Base-by-base conservation (phyloP, 1,140 invertebrate genomes). In the Homalodisca vitripennis region DNA sequence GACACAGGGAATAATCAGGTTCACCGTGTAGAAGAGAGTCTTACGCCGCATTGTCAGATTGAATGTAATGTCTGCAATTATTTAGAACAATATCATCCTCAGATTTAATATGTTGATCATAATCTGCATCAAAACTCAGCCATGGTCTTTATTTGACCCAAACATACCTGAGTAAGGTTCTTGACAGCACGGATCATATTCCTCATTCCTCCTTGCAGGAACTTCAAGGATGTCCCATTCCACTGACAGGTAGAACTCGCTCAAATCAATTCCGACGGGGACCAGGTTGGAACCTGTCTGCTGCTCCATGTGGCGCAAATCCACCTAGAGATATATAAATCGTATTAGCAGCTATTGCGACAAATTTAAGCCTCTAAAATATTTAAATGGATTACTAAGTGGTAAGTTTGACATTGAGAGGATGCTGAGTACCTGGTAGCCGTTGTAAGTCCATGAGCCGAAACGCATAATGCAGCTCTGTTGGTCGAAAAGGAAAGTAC, bases 391-490 rank as follows among this genome's bases (percentile, higher is more conserved):
- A n/a, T n/a, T n/a, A n/a, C n/a, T n/a, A n/a, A n/a, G n/a, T n/a
- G n/a, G n/a, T n/a, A n/a, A n/a, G n/a, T n/a, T n/a, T n/a, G n/a
- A n/a, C n/a, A n/a, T n/a, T n/a, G n/a, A n/a, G n/a, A n/a, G n/a
- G n/a, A n/a, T n/a, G n/a, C n/a, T n/a, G 34, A 41, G 12, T 82
- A 94, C 92, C 86, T 94, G 92, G 75, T 88, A 85, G 1, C 92
- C 93, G 78, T 94, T 93, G 80, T 92, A 96, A 13, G 95, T 97
- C 95, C 95, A 98, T 0, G 94, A 97, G 12, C 95, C 95, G 76
- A 98, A 98, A 81, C 95, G 96, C 92, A 98, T 95, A 72, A 91
- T 87, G 78, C 95, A 98, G 63, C 89, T 93, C 80, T 97, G 95
- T 74, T 94, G 91, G 78, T 97, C 94, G 76, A 96, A 97, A n/a